These are phyloP conservation scores for Melipona quadrifasciata DNA, from an alignment of 1,140 invertebrate species.

Conservation along the genomic window DNA sequence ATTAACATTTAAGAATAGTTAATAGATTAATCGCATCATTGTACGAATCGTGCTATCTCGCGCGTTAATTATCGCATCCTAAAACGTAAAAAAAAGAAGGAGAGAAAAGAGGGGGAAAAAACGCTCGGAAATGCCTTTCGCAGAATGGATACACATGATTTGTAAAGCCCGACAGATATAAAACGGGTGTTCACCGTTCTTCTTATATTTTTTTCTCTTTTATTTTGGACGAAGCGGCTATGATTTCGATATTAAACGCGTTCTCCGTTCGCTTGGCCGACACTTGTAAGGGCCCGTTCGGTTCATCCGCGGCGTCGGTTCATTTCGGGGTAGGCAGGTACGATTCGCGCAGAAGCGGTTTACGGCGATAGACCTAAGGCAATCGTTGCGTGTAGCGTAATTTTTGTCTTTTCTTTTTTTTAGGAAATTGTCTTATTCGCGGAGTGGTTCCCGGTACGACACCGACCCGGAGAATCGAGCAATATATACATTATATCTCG, in stretches of 20 bases:
- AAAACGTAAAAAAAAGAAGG: slow-evolving; percentile 28
- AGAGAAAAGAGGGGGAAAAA: background rate
- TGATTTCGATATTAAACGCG: background rate
- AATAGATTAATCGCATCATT: slow-evolving; percentile 54
- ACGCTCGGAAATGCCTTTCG: slow-evolving; percentile 4
- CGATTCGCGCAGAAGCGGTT: slow-evolving; percentile 48
- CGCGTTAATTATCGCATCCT: slow-evolving; percentile 38
- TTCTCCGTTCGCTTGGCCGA: background rate
- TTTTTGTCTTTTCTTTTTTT: slow-evolving; percentile 27
- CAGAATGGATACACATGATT: background rate
- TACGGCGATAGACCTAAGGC: slow-evolving; percentile 51
- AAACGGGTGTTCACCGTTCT: background rate
- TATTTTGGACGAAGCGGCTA: background rate
- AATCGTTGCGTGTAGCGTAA: slow-evolving; percentile 52
- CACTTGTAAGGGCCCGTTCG: background rate
- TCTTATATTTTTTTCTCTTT: background rate
- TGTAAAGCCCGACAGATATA: slow-evolving; percentile 1
- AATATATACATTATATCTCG: slow-evolving; percentile 19
- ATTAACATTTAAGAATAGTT: slow-evolving; percentile 56
- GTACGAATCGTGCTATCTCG: slow-evolving; percentile 32
- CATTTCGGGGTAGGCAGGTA: slow-evolving; percentile 46
- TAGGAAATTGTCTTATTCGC: slow-evolving; percentile 55
- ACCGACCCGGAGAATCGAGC: slow-evolving; percentile 40
- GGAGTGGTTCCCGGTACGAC: slow-evolving; percentile 41
- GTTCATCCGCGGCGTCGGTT: slow-evolving; percentile 23